Conservation (phyloP, 2,888 invertebrate genomes). For the Byasa hedistus region DNA sequence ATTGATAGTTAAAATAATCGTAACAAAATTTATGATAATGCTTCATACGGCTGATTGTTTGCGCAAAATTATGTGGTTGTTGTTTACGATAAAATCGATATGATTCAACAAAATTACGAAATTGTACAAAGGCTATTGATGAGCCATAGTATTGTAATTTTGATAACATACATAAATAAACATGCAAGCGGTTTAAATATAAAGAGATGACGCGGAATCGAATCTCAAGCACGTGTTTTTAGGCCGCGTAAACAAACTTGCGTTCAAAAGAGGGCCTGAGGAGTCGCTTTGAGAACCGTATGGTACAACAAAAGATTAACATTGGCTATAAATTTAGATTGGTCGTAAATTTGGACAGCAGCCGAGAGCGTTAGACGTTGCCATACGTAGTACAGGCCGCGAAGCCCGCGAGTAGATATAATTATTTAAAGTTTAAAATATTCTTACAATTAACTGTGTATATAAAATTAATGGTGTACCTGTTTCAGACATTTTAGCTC, state of each 20-base stretch:
- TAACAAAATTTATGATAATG: too few species aligned
- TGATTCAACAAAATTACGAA: not conserved
- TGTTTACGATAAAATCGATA: not conserved
- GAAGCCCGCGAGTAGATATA: not conserved
- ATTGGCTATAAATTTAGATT: constrained; percentile 62
- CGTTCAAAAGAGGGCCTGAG: constrained; percentile 65
- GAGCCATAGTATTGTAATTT: not conserved
- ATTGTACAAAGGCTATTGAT: not conserved
- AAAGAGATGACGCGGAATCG: constrained; percentile 27
- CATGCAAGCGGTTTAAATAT: constrained; percentile 21
- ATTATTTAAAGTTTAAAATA: not conserved
- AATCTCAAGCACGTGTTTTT: constrained; percentile 45
- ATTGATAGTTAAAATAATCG: too few species aligned
- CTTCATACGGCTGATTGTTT: not conserved
- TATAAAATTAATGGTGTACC: too few species aligned
- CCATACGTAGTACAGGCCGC: constrained; percentile 40
- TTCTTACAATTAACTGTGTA: not conserved
- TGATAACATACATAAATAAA: constrained; percentile 18
- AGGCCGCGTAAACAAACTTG: constrained; percentile 60
- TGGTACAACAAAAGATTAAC: constrained; percentile 64
- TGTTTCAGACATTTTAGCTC: too few species aligned
- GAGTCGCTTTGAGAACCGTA: constrained; percentile 49
- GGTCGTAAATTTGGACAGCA: constrained; percentile 56
- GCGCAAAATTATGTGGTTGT: not conserved
- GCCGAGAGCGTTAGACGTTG: constrained; percentile 46